Conservation (phyloP, 1,140 invertebrate species). For the Andricus grossulariae region DNA sequence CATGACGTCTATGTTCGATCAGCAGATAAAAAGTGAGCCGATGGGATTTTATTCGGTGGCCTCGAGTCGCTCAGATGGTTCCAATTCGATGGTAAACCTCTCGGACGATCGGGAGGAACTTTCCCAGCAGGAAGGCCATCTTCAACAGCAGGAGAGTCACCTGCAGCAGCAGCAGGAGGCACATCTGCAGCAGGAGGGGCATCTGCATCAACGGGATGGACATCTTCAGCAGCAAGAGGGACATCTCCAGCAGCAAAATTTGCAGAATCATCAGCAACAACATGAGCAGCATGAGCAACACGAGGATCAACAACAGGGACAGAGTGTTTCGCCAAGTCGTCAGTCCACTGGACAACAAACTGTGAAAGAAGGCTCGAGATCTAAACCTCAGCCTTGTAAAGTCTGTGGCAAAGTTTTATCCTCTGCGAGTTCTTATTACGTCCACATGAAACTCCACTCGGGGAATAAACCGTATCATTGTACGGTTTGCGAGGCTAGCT, state of each 20-base stretch:
- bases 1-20: slow-evolving; percentile 80
- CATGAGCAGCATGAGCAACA: slow-evolving; percentile 68
- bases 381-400: slow-evolving; percentile 84
- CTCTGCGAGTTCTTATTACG: slow-evolving; percentile 79
- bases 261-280: slow-evolving; percentile 51
- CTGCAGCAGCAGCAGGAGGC: slow-evolving; percentile 75
- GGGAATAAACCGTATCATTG: slow-evolving; percentile 87
- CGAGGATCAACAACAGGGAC: slow-evolving; percentile 48
- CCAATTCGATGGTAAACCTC: slow-evolving; percentile 72
- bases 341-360: slow-evolving; percentile 71
- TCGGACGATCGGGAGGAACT: slow-evolving; percentile 72
- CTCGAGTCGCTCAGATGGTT: slow-evolving; percentile 72
- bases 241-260: slow-evolving; percentile 66
- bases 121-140: slow-evolving; percentile 75
- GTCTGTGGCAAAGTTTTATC: slow-evolving; percentile 86
- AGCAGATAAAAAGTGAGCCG: slow-evolving; percentile 82
- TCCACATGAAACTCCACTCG: slow-evolving; percentile 88
- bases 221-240: slow-evolving; percentile 73
- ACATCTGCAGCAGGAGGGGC: slow-evolving; percentile 74
- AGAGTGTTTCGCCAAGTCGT: slow-evolving; percentile 65
- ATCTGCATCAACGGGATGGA: slow-evolving; percentile 73
- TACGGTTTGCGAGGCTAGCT: slow-evolving; percentile 83
- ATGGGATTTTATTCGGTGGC: slow-evolving; percentile 78
- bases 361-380: slow-evolving; percentile 75
- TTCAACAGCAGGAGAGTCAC: slow-evolving; percentile 69